These are phyloP conservation scores for Proteles cristata DNA, from an alignment of 2,113 vertebrate genomes.

Conservation along the genomic window DNA sequence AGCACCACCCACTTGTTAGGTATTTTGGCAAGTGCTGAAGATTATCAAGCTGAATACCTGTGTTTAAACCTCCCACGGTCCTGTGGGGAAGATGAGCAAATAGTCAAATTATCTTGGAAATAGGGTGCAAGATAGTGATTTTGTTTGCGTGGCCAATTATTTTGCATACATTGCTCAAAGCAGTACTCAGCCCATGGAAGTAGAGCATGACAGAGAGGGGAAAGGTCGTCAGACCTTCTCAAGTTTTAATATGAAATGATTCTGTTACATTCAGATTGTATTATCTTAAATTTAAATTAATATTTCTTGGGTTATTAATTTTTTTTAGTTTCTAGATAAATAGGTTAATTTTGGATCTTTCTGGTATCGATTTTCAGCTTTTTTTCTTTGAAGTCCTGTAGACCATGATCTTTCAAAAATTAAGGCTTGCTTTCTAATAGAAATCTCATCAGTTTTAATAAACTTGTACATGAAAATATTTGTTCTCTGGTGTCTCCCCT, in stretches of 20 bases:
- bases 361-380: background rate
- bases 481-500: background rate
- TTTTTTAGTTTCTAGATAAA: background rate
- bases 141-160: background rate
- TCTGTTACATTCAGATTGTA: background rate
- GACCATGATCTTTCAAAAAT: background rate
- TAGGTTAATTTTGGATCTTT: background rate
- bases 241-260: background rate
- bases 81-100: background rate
- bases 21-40: background rate
- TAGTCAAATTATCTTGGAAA: background rate
- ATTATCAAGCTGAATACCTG: background rate
- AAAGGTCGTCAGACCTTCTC: background rate
- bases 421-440: background rate
- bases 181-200: background rate
- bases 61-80: background rate
- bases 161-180: background rate
- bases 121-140: background rate
- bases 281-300: background rate
- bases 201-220: fast-evolving
- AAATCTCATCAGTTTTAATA: background rate
- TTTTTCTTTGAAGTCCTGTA: background rate
- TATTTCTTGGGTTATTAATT: background rate
- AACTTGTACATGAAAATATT: background rate
- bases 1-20: background rate